Base-by-base conservation (phyloP, 2,888 invertebrate species). In the Eremobia ochroleuca region DNA sequence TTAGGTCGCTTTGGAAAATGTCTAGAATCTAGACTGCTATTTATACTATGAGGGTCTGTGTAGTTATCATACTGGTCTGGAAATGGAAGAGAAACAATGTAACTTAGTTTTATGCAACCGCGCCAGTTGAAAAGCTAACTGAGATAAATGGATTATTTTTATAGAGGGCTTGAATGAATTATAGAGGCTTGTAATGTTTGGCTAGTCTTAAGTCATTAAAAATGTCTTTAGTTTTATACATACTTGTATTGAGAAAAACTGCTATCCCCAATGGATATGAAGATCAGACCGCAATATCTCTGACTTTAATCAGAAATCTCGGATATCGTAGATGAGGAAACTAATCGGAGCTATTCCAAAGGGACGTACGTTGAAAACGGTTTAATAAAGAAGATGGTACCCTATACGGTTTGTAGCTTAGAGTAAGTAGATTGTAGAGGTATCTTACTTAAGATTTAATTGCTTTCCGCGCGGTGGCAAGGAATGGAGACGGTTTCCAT, bases 341-440 rank as follows among this genome's bases (percentile, higher is more conserved):
- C 75, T 81, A 85, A 75, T 82, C 81, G 66, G 28, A 70, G 61
- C 49, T 43, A 82, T 81, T 68, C 76, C 61, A 40, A 58, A 72
- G 82, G 71, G 71, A 72, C 69, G 31, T 67, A 55, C n/a, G 66
- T 46, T 67, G 69, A 31, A 31, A 81, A 79, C 18, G 61, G 65
- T 80, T 79, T 52, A 65, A 62, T 72, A 61, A 69, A 81, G 72
- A 58, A 76, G 59, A 85, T 21, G 55, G 76, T 58, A 1, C 21
- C 15, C 31, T 66, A 37, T 58, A 68, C 11, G 65, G 81, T 62
- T 25, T 34, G 61, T 55, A 68, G 46, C 28, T 73, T 59, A 58
- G 5, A 55, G 18, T 61, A 65, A 70, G 46, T 70, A 70, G 25
- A 71, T 78, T 66, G 70, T 55, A 5, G 2, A 61, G 21, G 34